These are phyloP conservation scores for Eristalis pertinax DNA, from an alignment of 2,888 invertebrate species.

Conservation along the genomic window DNA sequence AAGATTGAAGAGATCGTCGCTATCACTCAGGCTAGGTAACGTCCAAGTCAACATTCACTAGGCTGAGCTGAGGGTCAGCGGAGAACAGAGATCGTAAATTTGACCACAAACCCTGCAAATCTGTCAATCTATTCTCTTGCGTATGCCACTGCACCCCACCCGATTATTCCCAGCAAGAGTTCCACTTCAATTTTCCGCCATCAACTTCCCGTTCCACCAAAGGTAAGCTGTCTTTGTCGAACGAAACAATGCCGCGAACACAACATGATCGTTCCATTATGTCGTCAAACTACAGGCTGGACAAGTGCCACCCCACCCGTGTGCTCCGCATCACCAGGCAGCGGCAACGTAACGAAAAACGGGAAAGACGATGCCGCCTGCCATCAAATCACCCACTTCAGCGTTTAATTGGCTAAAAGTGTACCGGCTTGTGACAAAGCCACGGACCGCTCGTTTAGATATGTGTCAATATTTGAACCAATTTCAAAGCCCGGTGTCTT, in stretches of 20 bases:
- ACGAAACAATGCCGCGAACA: not conserved
- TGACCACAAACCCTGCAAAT: too few relatives aligned
- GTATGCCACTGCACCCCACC: not conserved
- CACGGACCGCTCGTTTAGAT: not conserved
- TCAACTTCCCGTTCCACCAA: not conserved
- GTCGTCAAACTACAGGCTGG: not conserved
- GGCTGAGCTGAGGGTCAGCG: too few relatives aligned
- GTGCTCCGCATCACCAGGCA: too few relatives aligned
- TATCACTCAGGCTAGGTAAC: too few relatives aligned
- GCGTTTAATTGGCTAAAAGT: slow-evolving; percentile 23
- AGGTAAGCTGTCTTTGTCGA: not conserved
- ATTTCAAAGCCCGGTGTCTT: slow-evolving; percentile 12
- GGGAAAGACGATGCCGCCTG: not conserved
- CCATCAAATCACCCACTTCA: slow-evolving; percentile 6
- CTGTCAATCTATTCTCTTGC: too few relatives aligned
- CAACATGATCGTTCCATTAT: not conserved
- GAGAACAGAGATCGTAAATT: too few relatives aligned
- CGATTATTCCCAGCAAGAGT: not conserved
- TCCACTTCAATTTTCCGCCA: not conserved
- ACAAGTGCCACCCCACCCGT: too few relatives aligned
- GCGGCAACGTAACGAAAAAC: not conserved
- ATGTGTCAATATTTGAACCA: slow-evolving; percentile 50
- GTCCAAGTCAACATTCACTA: too few relatives aligned
- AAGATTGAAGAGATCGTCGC: too few relatives aligned
- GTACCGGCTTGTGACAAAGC: not conserved